A percentile compares a stretch with the other conserved stretches of the same genome.
phyloP scores from a whole-genome alignment of 2,888 invertebrate genomes.

The Poecilus cupreus region DNA sequence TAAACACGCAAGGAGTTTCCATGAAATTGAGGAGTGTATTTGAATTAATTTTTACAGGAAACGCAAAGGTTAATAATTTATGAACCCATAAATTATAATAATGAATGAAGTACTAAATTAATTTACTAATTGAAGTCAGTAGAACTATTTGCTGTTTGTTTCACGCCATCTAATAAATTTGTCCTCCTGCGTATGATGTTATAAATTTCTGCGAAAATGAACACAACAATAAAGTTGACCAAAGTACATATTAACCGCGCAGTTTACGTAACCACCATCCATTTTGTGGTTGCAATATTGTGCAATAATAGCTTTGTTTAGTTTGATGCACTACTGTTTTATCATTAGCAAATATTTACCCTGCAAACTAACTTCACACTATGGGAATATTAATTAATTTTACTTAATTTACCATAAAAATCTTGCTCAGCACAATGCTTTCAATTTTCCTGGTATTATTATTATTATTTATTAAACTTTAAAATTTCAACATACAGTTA shows the following conservation, averaged over 20 bases:
- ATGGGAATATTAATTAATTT: no score
- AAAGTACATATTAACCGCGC: conserved; percentile 34
- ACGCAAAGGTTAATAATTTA: no score
- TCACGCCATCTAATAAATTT: no score
- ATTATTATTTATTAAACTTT: neutral
- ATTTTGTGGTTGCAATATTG: conserved; percentile 22
- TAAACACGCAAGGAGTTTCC: no score
- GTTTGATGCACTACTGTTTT: conserved; percentile 23
- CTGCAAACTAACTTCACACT: neutral
- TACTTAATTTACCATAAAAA: no score
- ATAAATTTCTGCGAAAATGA: conserved; percentile 27
- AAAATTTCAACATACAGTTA: neutral
- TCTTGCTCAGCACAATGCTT: neutral
- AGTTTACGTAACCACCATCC: conserved; percentile 10
- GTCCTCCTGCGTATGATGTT: no score
- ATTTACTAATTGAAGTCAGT: neutral
- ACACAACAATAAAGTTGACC: conserved; percentile 32
- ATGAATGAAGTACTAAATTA: neutral
- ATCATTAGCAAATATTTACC: conserved; percentile 3
- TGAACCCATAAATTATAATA: no score
- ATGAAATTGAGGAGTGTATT: no score
- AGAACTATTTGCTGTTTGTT: no score
- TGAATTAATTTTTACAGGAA: no score
- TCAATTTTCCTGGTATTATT: neutral
- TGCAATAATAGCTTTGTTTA: conserved; percentile 26